Conservation (phyloP, 1,140 invertebrate genomes). For the Drosophila serrata region DNA sequence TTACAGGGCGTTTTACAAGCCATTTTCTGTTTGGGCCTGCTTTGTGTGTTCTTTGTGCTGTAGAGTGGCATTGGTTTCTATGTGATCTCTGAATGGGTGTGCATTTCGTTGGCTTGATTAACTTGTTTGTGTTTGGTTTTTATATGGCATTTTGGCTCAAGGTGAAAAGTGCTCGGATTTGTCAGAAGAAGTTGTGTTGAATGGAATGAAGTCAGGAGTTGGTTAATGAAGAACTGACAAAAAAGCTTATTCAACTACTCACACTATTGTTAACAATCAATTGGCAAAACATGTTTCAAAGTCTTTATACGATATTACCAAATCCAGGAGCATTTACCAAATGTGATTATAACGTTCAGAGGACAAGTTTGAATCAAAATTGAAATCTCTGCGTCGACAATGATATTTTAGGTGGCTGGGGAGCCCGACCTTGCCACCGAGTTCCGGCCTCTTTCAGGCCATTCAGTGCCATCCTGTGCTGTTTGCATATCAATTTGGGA, state of each 20-base stretch:
- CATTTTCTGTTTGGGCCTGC: conserved; percentile 39
- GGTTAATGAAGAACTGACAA: not conserved
- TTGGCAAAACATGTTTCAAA: not conserved
- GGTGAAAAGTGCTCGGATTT: not conserved
- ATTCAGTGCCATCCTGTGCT: conserved; percentile 38
- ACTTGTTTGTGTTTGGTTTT: conserved; percentile 5
- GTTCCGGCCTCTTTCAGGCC: conserved; percentile 6
- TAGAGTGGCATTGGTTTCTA: not conserved
- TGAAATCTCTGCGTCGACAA: conserved; percentile 65
- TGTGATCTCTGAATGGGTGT: conserved; percentile 2
- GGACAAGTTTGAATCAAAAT: conserved; percentile 48
- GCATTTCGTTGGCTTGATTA: conserved; percentile 15
- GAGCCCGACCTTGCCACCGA: conserved; percentile 15
- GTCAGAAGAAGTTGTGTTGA: not conserved
- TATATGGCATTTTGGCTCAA: not conserved
- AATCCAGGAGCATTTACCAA: conserved; percentile 4
- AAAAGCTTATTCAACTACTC: not conserved
- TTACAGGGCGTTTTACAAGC: conserved; percentile 72
- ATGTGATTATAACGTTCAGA: conserved; percentile 24
- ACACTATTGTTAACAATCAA: not conserved
- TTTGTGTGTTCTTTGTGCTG: conserved; percentile 3
- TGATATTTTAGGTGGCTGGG: conserved; percentile 37
- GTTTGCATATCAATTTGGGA: conserved; percentile 77
- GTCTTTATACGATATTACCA: not conserved
- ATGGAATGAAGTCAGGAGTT: not conserved